Evolutionary conservation across 2,888 invertebrate species (phyloP).

Genomic region (Podotricha telesiphe): DNA sequence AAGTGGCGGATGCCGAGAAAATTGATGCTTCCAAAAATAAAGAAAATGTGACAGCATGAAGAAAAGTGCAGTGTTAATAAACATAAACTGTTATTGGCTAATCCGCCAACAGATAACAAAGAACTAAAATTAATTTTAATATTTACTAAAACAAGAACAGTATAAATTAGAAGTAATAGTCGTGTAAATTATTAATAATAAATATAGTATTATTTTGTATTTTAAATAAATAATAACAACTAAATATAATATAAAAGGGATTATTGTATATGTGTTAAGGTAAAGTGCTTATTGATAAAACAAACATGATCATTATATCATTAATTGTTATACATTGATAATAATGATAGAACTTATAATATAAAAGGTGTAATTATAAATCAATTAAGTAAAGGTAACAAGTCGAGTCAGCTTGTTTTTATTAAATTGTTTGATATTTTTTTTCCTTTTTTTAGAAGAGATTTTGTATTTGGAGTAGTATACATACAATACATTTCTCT

Average conservation of each 20-base stretch:
- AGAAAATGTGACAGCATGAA: slow-evolving; percentile 50
- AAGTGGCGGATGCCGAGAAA: slow-evolving; percentile 63
- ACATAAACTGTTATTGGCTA: neutral
- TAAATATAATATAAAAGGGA: neutral
- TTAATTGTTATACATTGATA: neutral
- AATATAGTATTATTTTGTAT: slow-evolving; percentile 2
- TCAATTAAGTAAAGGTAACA: neutral
- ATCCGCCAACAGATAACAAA: slow-evolving; percentile 11
- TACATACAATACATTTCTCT: too few species aligned
- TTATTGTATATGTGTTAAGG: neutral
- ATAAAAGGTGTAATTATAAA: neutral
- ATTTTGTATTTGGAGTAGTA: too few species aligned
- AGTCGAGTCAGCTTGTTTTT: too few species aligned
- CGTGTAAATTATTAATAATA: slow-evolving; percentile 1
- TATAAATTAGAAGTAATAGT: slow-evolving; percentile 6
- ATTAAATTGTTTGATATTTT: too few species aligned
- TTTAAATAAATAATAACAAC: slow-evolving; percentile 4
- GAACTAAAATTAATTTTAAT: neutral
- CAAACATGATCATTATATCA: too few species aligned
- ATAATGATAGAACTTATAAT: neutral
- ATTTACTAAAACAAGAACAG: neutral
- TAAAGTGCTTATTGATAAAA: neutral
- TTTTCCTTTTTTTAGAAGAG: too few species aligned
- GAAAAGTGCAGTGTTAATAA: slow-evolving; percentile 14
- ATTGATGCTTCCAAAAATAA: slow-evolving; percentile 49